Conservation (phyloP, 1,140 invertebrate species). For the Manduca sexta region DNA sequence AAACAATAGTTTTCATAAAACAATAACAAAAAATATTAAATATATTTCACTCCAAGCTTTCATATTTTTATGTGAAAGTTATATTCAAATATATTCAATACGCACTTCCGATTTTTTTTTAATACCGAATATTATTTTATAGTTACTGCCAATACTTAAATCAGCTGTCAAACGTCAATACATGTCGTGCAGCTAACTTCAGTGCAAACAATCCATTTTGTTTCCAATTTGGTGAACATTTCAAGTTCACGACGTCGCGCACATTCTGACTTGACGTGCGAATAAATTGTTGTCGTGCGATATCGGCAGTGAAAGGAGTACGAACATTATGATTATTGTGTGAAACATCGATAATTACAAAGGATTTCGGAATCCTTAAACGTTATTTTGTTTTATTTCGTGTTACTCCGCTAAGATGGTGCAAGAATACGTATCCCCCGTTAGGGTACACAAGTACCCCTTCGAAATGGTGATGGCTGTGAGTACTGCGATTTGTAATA, state of each 20-base stretch:
- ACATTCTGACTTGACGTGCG: constrained; percentile 37
- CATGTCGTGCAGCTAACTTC: constrained; percentile 32
- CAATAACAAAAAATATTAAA: too few species aligned
- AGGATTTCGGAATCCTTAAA: constrained; percentile 37
- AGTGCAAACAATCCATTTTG: constrained; percentile 38
- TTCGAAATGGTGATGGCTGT: constrained; percentile 98
- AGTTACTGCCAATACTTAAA: background rate
- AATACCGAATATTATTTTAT: too few species aligned
- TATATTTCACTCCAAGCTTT: too few species aligned
- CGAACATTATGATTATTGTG: constrained; percentile 49
- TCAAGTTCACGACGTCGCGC: constrained; percentile 28
- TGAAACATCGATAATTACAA: constrained; percentile 28
- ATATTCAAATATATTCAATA: too few species aligned
- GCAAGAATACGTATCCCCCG: constrained; percentile 96
- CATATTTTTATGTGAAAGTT: too few species aligned
- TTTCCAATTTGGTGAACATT: constrained; percentile 24
- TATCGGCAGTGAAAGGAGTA: constrained; percentile 44
- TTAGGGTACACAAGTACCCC: constrained; percentile 96
- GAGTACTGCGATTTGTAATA: constrained; percentile 68
- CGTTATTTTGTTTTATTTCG: constrained; percentile 33
- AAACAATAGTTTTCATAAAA: too few species aligned
- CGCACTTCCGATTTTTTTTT: too few species aligned
- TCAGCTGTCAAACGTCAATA: constrained; percentile 12
- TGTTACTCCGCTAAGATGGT: constrained; percentile 82
- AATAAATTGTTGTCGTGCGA: constrained; percentile 47